Base-by-base conservation (phyloP, 2,113 vertebrate species). In the Ailurus styani region DNA sequence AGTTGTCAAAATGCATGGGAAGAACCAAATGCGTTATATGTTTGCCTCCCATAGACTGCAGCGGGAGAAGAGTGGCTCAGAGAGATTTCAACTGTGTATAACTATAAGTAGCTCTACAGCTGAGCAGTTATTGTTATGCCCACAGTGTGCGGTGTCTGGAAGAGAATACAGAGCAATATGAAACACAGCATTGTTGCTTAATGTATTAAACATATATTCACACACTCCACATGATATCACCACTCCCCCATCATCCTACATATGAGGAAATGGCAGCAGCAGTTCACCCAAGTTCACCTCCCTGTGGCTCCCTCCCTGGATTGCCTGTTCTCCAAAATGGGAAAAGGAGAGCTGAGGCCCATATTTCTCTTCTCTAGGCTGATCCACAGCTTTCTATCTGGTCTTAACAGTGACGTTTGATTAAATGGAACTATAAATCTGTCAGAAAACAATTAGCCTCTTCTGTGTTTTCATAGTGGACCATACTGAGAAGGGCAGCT, bases 401-500 rank as follows among this genome's bases (percentile, higher is more conserved):
- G 42, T 83, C 42, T 83, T 73, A 79, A 42, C 13, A 57, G 73
- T 90, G 90, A 66, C 87, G 89, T 81, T 95, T 96, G 86, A 96
- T 93, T 79, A 96, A 93, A 55, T 7, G 2, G 40, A 87, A 84
- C 83, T 96, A 95, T 93, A 96, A 96, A 93, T 97, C 90, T 96
- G 54, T 95, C 93, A 93, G 47, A 94, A 97, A 96, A 93, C 91
- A 97, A 97, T 97, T 92, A 94, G 70, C n/a, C 40, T 73, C 40
- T 15, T 52, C 66, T 87, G 78, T 60, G 57, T 94, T 97, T 96
- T 90, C 66, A 92, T 3, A 72, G 93, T 45, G 57, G 87, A 27
- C 62, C 50, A 8, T 10, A 64, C 29, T 2, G 70, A 87, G 55
- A 8, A 10, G 60, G 27, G 14, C 60, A 54, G 12, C 50, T 94